Base-by-base conservation (phyloP, 2,113 vertebrate genomes). In the Strix aluco region DNA sequence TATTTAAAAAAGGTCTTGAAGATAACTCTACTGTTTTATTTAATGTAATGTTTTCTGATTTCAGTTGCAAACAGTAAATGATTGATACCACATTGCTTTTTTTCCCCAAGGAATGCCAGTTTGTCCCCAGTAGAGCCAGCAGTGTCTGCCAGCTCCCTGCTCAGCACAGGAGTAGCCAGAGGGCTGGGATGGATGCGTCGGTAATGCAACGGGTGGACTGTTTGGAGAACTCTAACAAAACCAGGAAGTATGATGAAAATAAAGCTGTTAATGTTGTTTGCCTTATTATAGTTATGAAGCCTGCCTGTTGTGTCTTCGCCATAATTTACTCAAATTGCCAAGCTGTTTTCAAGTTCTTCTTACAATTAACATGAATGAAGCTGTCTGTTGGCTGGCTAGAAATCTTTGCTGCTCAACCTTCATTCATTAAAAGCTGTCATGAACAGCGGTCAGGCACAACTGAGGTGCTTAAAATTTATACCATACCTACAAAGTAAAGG, bases 281-380 rank as follows among this genome's bases (percentile, higher is more conserved):
- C 65, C 90, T 92, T 93, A 94, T 95, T 97, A 73, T 11, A 77
- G 14, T 85, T 80, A 73, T 69, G 74, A 97, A 97, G 86, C 40
- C n/a, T 51, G 55, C 89, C 86, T 86, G 71, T 84, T 84, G 75
- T 92, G 70, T 94, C 86, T 93, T 84, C 90, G 63, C 88, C 59
- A 63, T 92, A 61, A 88, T 96, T 97, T 96, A 88, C 70, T 92
- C 84, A 96, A 97, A 92, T 96, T 97, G 82, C 81, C 79, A 96
- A 94, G 77, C 94, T 19, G 7, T 95, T 96, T 97, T 93, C 51
- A 63, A 70, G 75, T 34, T 77, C 85, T 87, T 96, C 91, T 81
- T 88, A 74, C 63, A 85, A 86, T 94, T 88, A 88, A 9, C 30
- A 34, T 88, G 93, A 96, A 94, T 77, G 77, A 87, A 79, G 47